Evolutionary conservation across 2,888 invertebrate species (phyloP).

Genomic region (Tachystola acroxantha): DNA sequence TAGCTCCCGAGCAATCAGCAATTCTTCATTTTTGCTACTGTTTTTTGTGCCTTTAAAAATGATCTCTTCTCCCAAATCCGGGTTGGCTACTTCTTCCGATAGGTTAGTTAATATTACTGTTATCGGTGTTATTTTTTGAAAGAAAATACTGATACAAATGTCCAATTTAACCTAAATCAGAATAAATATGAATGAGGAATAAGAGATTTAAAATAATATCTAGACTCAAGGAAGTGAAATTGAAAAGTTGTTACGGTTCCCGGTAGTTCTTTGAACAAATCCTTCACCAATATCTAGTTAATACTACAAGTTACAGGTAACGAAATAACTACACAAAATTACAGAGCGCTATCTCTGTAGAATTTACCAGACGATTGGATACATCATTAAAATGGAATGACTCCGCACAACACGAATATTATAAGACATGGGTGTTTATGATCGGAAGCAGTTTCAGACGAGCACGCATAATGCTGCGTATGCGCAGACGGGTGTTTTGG

Average conservation of each 20-base stretch:
- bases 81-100: conserved; percentile 37
- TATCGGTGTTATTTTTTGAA: too few relatives aligned
- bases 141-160: too few relatives aligned
- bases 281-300: too few relatives aligned
- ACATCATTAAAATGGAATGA: conserved; percentile 68
- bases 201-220: too few relatives aligned
- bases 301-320: too few relatives aligned
- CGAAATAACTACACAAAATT: conserved; percentile 35
- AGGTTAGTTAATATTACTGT: too few relatives aligned
- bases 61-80: conserved; percentile 27
- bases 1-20: conserved; percentile 72
- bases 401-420: conserved; percentile 53
- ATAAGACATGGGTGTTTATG: conserved; percentile 60
- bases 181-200: too few relatives aligned
- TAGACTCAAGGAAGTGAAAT: too few relatives aligned
- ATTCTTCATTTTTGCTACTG: conserved; percentile 74
- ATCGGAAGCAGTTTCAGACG: conserved; percentile 40
- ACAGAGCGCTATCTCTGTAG: conserved; percentile 47
- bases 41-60: conserved; percentile 56
- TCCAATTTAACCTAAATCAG: too few relatives aligned
- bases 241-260: too few relatives aligned
- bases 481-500: conserved; percentile 34
- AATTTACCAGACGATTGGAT: conserved; percentile 39
- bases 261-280: too few relatives aligned
- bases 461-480: conserved; percentile 37